These are phyloP conservation scores for Solea solea DNA, from an alignment of 2,113 vertebrate genomes.

Conservation along the genomic window DNA sequence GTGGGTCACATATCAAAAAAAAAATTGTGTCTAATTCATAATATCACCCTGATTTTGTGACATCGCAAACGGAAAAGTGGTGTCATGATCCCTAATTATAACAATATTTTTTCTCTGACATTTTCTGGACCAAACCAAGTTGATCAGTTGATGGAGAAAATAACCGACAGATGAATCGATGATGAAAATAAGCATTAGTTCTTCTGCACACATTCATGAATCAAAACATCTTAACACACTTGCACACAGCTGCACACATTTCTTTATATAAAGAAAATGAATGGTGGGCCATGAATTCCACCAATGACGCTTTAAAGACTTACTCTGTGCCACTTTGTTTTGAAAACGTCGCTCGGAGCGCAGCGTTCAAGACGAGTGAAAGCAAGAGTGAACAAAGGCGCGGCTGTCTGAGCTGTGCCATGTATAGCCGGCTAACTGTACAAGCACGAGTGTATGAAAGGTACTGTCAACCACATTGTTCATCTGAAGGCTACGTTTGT, in stretches of 20 bases:
- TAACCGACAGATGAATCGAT: too few species aligned
- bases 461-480: slow-evolving; percentile 44
- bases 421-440: slow-evolving; percentile 48
- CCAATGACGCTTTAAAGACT: slow-evolving; percentile 46
- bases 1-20: too few species aligned
- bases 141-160: too few species aligned
- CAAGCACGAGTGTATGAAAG: slow-evolving; percentile 36
- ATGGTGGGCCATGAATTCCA: slow-evolving; percentile 48
- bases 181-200: too few species aligned
- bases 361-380: slow-evolving; percentile 60
- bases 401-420: slow-evolving; percentile 23
- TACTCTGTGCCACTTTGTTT: slow-evolving; percentile 56
- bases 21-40: too few species aligned
- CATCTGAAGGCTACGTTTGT: slow-evolving; percentile 29
- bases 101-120: too few species aligned
- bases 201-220: neutral
- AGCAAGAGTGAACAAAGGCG: slow-evolving; percentile 41
- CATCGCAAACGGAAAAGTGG: too few species aligned
- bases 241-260: neutral
- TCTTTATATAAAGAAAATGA: slow-evolving; percentile 43
- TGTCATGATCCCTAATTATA: too few species aligned
- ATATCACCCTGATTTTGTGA: too few species aligned
- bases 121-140: too few species aligned
- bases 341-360: slow-evolving; percentile 52
- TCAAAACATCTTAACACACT: slow-evolving; percentile 18